A percentile compares a stretch with the other conserved stretches of the same genome.
phyloP scores from a whole-genome alignment of 2,797 vertebrate species.

The Amblyraja radiata region DNA sequence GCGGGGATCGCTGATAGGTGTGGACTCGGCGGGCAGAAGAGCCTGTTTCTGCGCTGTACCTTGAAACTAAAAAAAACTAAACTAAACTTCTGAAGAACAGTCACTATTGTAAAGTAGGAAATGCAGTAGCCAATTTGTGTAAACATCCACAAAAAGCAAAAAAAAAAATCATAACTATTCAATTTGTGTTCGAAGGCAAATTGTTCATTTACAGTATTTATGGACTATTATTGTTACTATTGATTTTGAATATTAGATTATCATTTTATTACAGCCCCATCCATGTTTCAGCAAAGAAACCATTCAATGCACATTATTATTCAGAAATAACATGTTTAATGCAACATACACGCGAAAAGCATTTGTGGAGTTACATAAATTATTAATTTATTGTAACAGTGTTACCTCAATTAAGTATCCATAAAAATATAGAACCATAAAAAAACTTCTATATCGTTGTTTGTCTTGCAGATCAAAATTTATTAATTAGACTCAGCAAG shows the following conservation, averaged over 20 bases:
- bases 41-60: too few relatives aligned
- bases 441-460: too few relatives aligned
- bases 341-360: background rate
- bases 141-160: background rate
- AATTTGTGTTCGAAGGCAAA: background rate
- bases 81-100: background rate
- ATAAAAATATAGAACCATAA: background rate
- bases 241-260: background rate
- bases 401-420: background rate
- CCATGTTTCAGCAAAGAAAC: background rate
- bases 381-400: background rate
- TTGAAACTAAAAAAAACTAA: too few relatives aligned
- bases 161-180: background rate
- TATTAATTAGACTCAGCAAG: too few relatives aligned
- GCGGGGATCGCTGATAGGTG: too few relatives aligned
- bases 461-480: too few relatives aligned
- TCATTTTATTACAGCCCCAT: background rate
- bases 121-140: background rate
- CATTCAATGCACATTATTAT: background rate
- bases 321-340: background rate
- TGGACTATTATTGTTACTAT: background rate
- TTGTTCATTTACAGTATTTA: background rate
- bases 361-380: background rate
- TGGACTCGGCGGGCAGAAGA: too few relatives aligned
- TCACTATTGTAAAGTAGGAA: background rate